These are phyloP conservation scores for Rhinolophus ferrumequinum DNA, from an alignment of 2,113 vertebrate species.

Conservation along the genomic window DNA sequence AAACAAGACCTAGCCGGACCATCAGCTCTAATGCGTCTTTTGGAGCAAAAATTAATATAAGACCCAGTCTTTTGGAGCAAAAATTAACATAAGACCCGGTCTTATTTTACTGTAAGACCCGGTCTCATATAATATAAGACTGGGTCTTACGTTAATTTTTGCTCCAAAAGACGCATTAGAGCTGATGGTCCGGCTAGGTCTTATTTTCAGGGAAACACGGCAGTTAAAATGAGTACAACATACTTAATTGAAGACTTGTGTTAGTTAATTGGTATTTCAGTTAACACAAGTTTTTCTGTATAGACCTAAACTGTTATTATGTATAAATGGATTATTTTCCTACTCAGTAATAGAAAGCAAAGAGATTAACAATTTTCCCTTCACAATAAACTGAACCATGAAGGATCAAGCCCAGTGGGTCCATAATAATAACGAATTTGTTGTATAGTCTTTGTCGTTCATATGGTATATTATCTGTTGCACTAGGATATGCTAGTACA, in stretches of 20 bases:
- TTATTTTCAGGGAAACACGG: too few relatives aligned
- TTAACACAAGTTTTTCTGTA: background rate
- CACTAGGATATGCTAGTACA: background rate
- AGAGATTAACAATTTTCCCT: background rate
- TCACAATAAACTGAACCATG: background rate
- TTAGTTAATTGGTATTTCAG: background rate
- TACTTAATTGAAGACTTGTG: background rate
- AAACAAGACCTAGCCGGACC: too few relatives aligned
- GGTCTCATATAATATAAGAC: too few relatives aligned
- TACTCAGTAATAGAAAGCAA: slow-evolving; percentile 34
- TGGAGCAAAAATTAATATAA: too few relatives aligned
- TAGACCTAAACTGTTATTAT: background rate
- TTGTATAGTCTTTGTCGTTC: background rate
- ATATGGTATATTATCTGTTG: background rate
- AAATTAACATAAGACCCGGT: too few relatives aligned
- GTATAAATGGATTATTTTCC: background rate
- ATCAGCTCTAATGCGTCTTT: too few relatives aligned
- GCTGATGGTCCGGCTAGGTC: too few relatives aligned
- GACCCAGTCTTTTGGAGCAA: too few relatives aligned
- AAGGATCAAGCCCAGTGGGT: background rate
- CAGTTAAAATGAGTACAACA: background rate
- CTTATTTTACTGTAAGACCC: too few relatives aligned
- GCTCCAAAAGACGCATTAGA: too few relatives aligned
- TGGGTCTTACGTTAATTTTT: too few relatives aligned
- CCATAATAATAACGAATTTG: background rate